These are phyloP conservation scores for Zingel zingel DNA, from an alignment of 2,113 vertebrate species.

Conservation along the genomic window DNA sequence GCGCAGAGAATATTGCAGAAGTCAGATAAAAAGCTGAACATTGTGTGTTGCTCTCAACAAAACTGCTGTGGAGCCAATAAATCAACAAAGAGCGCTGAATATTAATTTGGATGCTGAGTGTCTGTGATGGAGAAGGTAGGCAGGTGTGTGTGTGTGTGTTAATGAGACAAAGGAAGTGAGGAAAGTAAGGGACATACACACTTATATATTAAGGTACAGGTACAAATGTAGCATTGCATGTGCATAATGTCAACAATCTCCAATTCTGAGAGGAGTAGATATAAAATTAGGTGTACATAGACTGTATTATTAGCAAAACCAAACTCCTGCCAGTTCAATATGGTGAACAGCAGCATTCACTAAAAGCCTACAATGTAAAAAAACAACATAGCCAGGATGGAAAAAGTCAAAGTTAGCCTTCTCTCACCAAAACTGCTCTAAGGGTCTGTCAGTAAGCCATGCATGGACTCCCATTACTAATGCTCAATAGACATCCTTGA, in stretches of 20 bases:
- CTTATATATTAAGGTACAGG: neutral
- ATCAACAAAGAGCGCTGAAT: conserved; percentile 51
- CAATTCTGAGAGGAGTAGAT: neutral
- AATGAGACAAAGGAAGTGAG: neutral
- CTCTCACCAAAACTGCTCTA: conserved; percentile 16
- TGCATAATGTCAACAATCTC: neutral
- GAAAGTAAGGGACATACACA: neutral
- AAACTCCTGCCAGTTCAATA: neutral
- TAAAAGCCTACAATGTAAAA: too few relatives aligned
- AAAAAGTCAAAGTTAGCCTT: neutral
- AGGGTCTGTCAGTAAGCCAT: conserved; percentile 13
- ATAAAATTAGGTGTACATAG: neutral
- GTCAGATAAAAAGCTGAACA: conserved; percentile 51
- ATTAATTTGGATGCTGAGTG: conserved; percentile 27
- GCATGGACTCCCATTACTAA: conserved; percentile 16
- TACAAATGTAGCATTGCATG: neutral
- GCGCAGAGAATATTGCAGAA: conserved; percentile 53
- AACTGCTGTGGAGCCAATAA: conserved; percentile 69
- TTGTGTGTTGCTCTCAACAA: conserved; percentile 39
- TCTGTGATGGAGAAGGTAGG: neutral
- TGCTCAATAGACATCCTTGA: conserved; percentile 17
- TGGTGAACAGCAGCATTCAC: neutral
- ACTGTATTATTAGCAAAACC: neutral
- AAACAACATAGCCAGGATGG: neutral
- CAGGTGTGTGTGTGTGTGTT: neutral